phyloP scores from a whole-genome alignment of 2,797 vertebrate genomes.

The Scolopax rusticola region DNA sequence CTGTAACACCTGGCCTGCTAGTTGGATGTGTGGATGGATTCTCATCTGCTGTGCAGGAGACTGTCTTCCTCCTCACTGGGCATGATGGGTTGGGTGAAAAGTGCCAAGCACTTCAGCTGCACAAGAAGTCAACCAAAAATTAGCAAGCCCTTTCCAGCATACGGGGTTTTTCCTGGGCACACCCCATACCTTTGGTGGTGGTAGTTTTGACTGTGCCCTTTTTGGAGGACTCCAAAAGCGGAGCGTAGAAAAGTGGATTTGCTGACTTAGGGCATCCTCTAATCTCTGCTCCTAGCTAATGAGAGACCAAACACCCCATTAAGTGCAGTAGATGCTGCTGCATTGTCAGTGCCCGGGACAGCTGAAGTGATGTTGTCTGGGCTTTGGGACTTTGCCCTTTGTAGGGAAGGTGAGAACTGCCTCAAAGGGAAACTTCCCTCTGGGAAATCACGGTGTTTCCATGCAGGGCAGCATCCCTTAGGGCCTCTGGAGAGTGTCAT shows the following conservation, averaged over 20 bases:
- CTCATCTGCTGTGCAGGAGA: neutral
- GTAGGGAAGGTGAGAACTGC: neutral
- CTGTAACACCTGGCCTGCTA: neutral
- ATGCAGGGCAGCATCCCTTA: accelerated
- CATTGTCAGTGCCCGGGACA: accelerated
- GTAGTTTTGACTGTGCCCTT: neutral
- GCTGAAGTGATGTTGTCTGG: neutral
- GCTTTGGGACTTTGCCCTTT: neutral
- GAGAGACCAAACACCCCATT: neutral
- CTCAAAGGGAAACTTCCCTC: neutral
- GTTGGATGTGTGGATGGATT: neutral
- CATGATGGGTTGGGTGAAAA: neutral
- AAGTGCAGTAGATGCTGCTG: neutral
- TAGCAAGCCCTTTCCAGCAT: neutral
- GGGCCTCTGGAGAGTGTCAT: neutral
- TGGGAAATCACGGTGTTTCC: accelerated
- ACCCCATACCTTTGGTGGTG: neutral
- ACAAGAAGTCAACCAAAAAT: neutral
- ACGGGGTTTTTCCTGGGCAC: neutral
- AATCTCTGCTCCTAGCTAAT: neutral
- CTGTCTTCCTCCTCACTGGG: accelerated
- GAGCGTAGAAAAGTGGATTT: neutral
- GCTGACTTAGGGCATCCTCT: neutral
- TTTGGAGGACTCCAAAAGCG: neutral
- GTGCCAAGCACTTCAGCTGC: neutral